Evolutionary conservation across 2,113 vertebrate species (phyloP), one percentile per base, ranked within the genome.

Genomic region (Trematocara variabile): DNA sequence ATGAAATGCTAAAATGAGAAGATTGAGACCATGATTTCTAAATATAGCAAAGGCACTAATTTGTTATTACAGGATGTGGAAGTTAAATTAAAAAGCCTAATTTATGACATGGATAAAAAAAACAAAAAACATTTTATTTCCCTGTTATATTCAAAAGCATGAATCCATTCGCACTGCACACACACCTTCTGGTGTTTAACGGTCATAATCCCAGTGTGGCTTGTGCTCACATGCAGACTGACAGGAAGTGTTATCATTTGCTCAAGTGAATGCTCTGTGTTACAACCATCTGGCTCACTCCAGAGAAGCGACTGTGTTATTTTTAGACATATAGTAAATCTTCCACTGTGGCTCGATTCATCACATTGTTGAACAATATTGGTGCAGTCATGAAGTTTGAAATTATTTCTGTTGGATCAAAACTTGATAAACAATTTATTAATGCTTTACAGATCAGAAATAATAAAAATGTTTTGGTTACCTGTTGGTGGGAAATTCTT

Each of bases 181-280:
- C 20, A 30, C 39, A 13, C n/a, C 16, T 80, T 56, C 54, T 60
- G 78, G 22, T 46, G 3, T 58, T 28, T 30, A 56, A 58, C 3
- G 7, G 78, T 80, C 39, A 58, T 16, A 33, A 33, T 10, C 28
- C 22, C 54, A 80, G 54, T 46, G 25, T 25, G 16, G 54, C 25
- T 80, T 14, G 37, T 55, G 70, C 33, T 81, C 78, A 56, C 48
- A 56, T 16, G 20, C n/a, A 18, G 16, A 5, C 70, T 70, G 50
- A 82, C 75, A 89, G 83, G 79, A 89, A 82, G 75, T 30, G 41
- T 22, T 8, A 79, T 53, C 50, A 77, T 46, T 12, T 73, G 22
- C 22, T 46, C 22, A 28, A 46, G 41, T 33, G 54, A 28, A n/a
- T 56, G 10, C 55, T 46, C 25, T 44, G 18, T 8, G 14, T 13